Percentiles rank a stretch among this genome's conserved stretches.
Evolutionary conservation across 2,113 vertebrate genomes (phyloP).

Genomic region (Hirundichthys speculiger): DNA sequence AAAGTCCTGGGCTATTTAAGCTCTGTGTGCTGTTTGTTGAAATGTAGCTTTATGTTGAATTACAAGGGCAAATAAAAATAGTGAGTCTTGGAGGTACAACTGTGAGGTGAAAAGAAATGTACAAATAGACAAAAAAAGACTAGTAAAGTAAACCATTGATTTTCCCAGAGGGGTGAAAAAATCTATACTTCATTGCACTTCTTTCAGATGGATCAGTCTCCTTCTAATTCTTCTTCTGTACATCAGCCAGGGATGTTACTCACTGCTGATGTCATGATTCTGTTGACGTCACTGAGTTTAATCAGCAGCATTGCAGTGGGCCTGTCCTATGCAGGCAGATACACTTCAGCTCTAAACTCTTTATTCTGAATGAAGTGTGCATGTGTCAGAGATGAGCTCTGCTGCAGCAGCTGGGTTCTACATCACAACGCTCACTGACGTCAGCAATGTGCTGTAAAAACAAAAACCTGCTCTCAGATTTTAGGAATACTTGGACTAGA

Average conservation of each 20-base stretch:
- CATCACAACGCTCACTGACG: background rate
- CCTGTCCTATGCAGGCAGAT: slow-evolving; percentile 34
- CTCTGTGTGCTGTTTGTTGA: no score
- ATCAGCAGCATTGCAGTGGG: slow-evolving; percentile 59
- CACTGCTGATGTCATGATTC: slow-evolving; percentile 34
- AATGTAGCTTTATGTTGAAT: no score
- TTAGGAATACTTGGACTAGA: background rate
- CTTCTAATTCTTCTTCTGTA: background rate
- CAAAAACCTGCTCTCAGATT: background rate
- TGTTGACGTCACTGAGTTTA: slow-evolving; percentile 52
- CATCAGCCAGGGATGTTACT: slow-evolving; percentile 21
- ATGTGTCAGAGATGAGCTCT: slow-evolving; percentile 39
- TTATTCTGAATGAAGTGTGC: slow-evolving; percentile 24
- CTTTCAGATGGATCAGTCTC: no score
- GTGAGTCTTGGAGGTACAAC: background rate
- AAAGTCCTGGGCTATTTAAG: no score
- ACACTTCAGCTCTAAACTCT: slow-evolving; percentile 24
- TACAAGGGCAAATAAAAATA: background rate
- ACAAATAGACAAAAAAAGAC: no score
- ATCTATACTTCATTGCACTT: no score
- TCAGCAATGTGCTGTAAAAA: slow-evolving; percentile 1
- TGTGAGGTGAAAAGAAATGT: no score
- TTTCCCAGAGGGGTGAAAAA: no score
- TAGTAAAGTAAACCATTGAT: background rate
- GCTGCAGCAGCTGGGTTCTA: slow-evolving; percentile 31